Evolutionary conservation across 2,113 vertebrate genomes (phyloP).

Genomic region (Scartelaos histophorus): DNA sequence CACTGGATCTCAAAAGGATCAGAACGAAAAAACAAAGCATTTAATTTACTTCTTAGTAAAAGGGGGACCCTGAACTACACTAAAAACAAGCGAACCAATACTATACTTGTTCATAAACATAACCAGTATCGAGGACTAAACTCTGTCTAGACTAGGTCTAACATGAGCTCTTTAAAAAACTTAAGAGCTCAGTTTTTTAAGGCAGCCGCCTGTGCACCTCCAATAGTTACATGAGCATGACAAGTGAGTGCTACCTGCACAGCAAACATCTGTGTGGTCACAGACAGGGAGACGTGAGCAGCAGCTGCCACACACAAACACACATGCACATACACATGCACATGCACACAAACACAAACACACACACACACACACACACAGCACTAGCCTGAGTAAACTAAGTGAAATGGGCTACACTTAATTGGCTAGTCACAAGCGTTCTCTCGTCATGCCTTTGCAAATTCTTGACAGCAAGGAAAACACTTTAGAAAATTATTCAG

Average conservation of each 20-base stretch:
- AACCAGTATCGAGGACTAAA: neutral
- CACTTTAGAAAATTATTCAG: slow-evolving; percentile 1
- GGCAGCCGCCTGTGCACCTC: neutral
- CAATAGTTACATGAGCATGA: slow-evolving; percentile 3
- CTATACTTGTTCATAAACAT: neutral
- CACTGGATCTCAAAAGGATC: neutral
- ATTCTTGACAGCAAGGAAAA: slow-evolving; percentile 7
- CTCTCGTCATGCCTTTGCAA: neutral
- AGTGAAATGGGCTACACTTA: slow-evolving; percentile 10
- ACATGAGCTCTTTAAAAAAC: neutral
- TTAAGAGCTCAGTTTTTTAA: neutral
- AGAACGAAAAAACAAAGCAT: neutral
- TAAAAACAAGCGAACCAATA: neutral
- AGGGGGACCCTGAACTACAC: neutral
- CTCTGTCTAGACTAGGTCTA: neutral
- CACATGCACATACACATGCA: neutral
- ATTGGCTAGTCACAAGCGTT: neutral
- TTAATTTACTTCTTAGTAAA: neutral
- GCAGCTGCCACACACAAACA: slow-evolving; percentile 2
- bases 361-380: neutral
- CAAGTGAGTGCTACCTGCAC: neutral
- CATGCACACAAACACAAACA: neutral
- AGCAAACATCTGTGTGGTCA: slow-evolving; percentile 3
- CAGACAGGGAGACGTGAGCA: slow-evolving; percentile 10
- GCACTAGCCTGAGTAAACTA: neutral